A percentile compares a stretch with the other conserved stretches of the same genome.
phyloP scores from a whole-genome alignment of 2,888 invertebrate species.

The Ochropleura plecta region DNA sequence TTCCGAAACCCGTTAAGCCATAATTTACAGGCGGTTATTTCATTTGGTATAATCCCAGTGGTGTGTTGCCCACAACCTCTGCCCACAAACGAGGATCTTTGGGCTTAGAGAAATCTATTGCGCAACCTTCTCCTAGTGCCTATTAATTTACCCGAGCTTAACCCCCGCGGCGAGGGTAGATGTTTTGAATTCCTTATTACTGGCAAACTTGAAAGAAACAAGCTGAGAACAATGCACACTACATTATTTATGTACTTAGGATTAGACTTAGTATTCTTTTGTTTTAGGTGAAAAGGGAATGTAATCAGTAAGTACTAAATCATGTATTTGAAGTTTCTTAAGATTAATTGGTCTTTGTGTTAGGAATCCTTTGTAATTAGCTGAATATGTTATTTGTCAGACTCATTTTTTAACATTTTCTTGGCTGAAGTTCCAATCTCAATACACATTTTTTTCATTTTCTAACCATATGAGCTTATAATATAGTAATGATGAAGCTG shows the following conservation, averaged over 20 bases:
- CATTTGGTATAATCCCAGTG: conserved; percentile 9
- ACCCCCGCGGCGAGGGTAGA: conserved; percentile 12
- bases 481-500: too few species aligned
- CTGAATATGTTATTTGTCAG: background rate
- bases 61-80: conserved; percentile 23
- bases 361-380: background rate
- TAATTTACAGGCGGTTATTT: background rate
- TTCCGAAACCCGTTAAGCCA: background rate
- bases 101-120: conserved; percentile 52
- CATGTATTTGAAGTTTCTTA: conserved; percentile 15
- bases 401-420: background rate
- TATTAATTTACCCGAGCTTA: conserved; percentile 55
- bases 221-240: conserved; percentile 27
- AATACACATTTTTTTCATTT: background rate
- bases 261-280: background rate
- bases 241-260: conserved; percentile 32
- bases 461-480: background rate
- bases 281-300: conserved; percentile 1
- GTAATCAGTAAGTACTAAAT: background rate
- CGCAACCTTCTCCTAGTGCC: conserved; percentile 26
- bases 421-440: background rate
- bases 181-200: conserved; percentile 33
- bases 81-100: conserved; percentile 44
- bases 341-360: background rate
- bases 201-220: conserved; percentile 28